These are phyloP conservation scores for Neotoma lepida DNA, from an alignment of 2,113 vertebrate species.

Conservation along the genomic window DNA sequence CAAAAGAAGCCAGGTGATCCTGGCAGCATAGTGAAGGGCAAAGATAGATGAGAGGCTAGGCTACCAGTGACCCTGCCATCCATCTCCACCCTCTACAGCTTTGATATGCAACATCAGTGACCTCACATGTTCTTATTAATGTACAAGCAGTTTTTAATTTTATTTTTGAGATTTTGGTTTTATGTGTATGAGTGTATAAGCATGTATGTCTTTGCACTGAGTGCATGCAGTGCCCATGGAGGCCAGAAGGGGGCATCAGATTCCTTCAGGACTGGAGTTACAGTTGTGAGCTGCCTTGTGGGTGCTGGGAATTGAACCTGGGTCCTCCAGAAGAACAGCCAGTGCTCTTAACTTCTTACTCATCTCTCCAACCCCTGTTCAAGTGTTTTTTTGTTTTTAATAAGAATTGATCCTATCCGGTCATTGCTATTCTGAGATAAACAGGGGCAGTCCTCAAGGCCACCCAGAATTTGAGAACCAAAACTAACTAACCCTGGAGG, in stretches of 20 bases:
- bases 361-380: neutral
- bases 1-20: neutral
- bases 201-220: neutral
- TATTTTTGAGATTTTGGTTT: neutral
- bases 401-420: neutral
- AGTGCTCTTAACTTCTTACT: neutral
- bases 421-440: slow-evolving; percentile 30
- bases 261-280: neutral
- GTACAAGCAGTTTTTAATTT: neutral
- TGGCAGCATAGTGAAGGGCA: neutral
- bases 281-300: neutral
- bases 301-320: neutral
- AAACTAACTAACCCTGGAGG: neutral
- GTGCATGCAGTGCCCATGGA: neutral
- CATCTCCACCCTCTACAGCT: neutral
- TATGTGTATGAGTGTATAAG: neutral
- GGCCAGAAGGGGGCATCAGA: neutral
- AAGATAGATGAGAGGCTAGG: neutral
- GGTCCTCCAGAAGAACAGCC: neutral
- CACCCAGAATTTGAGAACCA: slow-evolving; percentile 7
- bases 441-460: neutral
- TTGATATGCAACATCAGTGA: neutral
- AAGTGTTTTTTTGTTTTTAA: neutral
- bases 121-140: neutral
- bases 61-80: neutral